A percentile compares a stretch with the other conserved stretches of the same genome.
phyloP scores from a whole-genome alignment of 2,113 vertebrate species.

The Acinonyx jubatus region DNA sequence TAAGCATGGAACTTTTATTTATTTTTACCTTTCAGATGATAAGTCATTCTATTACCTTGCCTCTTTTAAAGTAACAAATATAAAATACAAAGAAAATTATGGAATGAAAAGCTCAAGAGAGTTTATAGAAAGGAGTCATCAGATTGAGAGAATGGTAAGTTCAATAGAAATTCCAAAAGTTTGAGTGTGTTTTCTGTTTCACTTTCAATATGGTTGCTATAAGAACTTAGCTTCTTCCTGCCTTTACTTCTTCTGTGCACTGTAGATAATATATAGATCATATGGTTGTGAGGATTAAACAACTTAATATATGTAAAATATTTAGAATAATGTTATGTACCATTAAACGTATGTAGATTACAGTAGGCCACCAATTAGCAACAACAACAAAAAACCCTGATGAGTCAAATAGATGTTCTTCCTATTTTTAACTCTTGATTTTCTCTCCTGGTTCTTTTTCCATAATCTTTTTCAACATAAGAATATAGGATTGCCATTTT shows the following conservation, averaged over 20 bases:
- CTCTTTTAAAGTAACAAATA: conserved; percentile 76
- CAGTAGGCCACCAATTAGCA: background rate
- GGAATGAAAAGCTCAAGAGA: conserved; percentile 68
- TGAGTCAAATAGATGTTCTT: background rate
- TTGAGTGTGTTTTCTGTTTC: background rate
- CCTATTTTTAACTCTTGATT: background rate
- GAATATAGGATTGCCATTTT: background rate
- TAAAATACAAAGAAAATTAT: conserved; percentile 77
- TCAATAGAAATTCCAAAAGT: background rate
- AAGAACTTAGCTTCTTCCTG: background rate
- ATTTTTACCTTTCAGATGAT: conserved; percentile 73
- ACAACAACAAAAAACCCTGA: background rate
- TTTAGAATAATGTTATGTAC: background rate
- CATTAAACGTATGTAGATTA: background rate
- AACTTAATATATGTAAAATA: conserved; percentile 13
- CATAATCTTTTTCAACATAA: background rate
- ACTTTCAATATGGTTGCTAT: background rate
- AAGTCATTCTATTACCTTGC: conserved; percentile 77
- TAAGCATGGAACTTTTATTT: background rate
- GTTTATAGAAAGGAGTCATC: conserved; percentile 74
- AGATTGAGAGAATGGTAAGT: conserved; percentile 79
- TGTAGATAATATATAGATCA: background rate
- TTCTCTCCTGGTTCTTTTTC: background rate
- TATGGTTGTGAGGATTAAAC: background rate
- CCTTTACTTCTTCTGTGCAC: background rate